Evolutionary conservation across 2,797 vertebrate genomes (phyloP).

Genomic region (Mormyrus proboscirostris): DNA sequence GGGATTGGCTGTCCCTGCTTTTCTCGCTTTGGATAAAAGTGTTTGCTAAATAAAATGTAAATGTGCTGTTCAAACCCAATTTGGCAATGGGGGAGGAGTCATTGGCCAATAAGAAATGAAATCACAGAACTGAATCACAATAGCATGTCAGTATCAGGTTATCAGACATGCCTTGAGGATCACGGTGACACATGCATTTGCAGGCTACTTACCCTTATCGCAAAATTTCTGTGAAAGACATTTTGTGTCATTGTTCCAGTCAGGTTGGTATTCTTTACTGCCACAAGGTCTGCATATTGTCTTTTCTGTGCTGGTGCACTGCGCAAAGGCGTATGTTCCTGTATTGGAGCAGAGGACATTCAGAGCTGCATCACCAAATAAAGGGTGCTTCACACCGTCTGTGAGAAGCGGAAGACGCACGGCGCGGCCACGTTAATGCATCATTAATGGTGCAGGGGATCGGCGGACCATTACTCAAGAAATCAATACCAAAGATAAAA

Average conservation of each 20-base stretch:
- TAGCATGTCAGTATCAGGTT: neutral
- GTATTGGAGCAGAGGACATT: slow-evolving; percentile 25
- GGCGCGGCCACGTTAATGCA: neutral
- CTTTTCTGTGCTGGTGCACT: slow-evolving; percentile 59
- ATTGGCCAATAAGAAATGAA: neutral
- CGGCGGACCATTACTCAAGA: neutral
- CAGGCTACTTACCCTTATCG: slow-evolving; percentile 68
- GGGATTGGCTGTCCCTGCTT: neutral
- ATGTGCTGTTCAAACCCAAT: neutral
- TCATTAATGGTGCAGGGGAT: neutral
- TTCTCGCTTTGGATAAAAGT: neutral
- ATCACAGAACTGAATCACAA: neutral
- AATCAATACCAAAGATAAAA: neutral
- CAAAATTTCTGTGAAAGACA: slow-evolving; percentile 79
- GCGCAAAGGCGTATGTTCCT: slow-evolving; percentile 67
- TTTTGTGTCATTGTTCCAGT: slow-evolving; percentile 66
- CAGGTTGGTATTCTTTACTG: slow-evolving; percentile 73
- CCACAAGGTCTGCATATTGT: slow-evolving; percentile 68
- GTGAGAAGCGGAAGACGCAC: neutral
- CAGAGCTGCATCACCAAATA: neutral
- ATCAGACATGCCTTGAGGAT: neutral
- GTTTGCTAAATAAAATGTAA: neutral
- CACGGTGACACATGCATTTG: neutral
- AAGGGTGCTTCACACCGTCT: neutral
- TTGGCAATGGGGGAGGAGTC: neutral